phyloP scores from a whole-genome alignment of 2,888 invertebrate genomes.

The Agonopterix subpropinquella region DNA sequence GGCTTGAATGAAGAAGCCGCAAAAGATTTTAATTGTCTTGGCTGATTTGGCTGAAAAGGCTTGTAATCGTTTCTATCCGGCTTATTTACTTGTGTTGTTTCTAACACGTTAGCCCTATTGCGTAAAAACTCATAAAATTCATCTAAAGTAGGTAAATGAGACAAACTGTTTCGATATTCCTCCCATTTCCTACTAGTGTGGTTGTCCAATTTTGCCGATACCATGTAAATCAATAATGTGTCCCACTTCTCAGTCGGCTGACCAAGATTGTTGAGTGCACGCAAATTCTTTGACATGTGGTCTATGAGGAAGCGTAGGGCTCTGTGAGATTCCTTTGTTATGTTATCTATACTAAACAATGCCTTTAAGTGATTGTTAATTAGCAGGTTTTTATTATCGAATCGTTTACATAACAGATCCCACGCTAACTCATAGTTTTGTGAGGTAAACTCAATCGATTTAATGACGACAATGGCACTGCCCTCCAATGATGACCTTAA shows the following conservation, averaged over 20 bases:
- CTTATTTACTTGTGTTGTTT: constrained; percentile 2
- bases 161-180: constrained; percentile 3
- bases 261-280: constrained; percentile 17
- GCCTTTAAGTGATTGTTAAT: constrained; percentile 10
- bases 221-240: constrained; percentile 13
- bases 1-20: not conserved
- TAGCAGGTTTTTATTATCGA: constrained; percentile 6
- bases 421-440: constrained; percentile 8
- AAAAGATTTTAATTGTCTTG: not conserved
- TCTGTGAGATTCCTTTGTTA: constrained; percentile 2
- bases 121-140: constrained; percentile 9
- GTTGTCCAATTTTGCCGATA: constrained; percentile 13
- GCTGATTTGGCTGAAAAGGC: no score
- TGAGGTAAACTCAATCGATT: constrained; percentile 3
- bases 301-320: constrained; percentile 8
- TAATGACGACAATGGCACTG: constrained; percentile 5
- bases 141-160: constrained; percentile 7
- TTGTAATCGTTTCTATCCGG: not conserved
- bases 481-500: constrained; percentile 12
- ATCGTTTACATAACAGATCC: constrained; percentile 7
- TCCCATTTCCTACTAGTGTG: constrained; percentile 15
- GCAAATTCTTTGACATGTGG: constrained; percentile 17
- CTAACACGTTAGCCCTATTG: constrained; percentile 11
- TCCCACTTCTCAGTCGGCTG: constrained; percentile 17
- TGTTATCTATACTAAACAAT: constrained; percentile 6